These are phyloP conservation scores for Tenthredo amoena DNA, from an alignment of 2,888 invertebrate species.

Conservation along the genomic window DNA sequence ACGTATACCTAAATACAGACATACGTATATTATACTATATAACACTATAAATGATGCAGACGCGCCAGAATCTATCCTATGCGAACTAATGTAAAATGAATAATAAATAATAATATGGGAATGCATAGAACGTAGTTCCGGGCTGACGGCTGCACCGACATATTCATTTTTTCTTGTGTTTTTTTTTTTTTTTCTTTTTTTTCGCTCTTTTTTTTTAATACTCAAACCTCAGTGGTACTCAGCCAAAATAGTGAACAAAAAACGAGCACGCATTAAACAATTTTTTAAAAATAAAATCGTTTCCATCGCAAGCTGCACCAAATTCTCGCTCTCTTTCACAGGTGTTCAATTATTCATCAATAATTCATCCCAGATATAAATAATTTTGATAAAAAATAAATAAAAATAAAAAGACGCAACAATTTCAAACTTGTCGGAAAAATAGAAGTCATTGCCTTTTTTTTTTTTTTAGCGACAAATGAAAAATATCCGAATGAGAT, in stretches of 20 bases:
- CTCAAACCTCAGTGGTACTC: conserved; percentile 54
- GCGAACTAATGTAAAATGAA: conserved; percentile 30
- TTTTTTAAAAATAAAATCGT: neutral
- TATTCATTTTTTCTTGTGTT: conserved; percentile 7
- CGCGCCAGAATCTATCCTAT: neutral
- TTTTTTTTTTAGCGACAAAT: neutral
- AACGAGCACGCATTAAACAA: neutral
- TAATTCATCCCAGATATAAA: neutral
- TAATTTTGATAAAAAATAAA: neutral
- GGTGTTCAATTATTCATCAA: neutral
- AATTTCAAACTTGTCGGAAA: neutral
- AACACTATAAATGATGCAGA: neutral
- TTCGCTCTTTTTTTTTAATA: conserved; percentile 44
- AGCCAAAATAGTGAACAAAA: neutral
- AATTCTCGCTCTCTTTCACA: neutral
- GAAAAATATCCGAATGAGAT: neutral
- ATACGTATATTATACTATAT: neutral
- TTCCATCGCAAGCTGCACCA: neutral
- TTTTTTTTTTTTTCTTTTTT: neutral
- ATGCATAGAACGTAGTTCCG: conserved; percentile 61
- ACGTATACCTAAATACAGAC: neutral
- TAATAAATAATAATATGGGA: conserved; percentile 54
- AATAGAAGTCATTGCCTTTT: too few relatives aligned
- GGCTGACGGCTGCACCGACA: conserved; percentile 49
- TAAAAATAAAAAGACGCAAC: too few relatives aligned